phyloP scores from a whole-genome alignment of 2,113 vertebrate genomes.

The Okapia johnstoni region DNA sequence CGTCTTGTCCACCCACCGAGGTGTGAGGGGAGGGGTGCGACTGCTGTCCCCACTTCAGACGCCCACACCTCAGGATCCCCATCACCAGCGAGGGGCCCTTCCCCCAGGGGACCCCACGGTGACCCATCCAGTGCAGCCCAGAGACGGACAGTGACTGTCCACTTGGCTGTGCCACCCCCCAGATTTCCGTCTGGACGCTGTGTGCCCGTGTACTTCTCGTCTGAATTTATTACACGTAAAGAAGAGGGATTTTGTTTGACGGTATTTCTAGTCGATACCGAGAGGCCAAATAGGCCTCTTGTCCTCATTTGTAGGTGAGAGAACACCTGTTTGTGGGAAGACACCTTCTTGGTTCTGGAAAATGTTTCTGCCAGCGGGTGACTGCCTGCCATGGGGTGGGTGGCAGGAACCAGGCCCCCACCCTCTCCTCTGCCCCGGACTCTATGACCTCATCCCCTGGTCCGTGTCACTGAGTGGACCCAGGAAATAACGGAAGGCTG shows the following conservation, averaged over 20 bases:
- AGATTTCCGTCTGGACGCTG: background rate
- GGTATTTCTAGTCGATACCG: background rate
- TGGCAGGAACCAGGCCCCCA: rapidly evolving
- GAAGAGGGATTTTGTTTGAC: background rate
- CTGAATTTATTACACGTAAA: background rate
- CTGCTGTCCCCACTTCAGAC: background rate
- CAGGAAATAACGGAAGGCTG: rapidly evolving
- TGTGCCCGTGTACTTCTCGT: rapidly evolving
- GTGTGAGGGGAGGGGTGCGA: rapidly evolving
- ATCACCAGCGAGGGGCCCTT: background rate
- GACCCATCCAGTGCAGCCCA: rapidly evolving
- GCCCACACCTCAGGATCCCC: background rate
- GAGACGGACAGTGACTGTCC: rapidly evolving
- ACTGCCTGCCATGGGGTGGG: background rate
- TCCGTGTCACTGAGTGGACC: rapidly evolving
- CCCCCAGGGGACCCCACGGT: background rate
- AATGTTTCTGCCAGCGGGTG: rapidly evolving
- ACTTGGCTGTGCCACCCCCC: rapidly evolving
- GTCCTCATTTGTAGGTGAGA: background rate
- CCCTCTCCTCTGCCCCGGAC: rapidly evolving
- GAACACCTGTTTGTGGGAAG: background rate
- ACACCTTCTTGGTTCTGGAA: background rate
- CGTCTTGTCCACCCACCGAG: background rate
- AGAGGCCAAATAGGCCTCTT: background rate
- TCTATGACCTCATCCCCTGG: background rate